These are phyloP conservation scores for Parambassis ranga DNA, from an alignment of 2,797 vertebrate species.

Conservation along the genomic window DNA sequence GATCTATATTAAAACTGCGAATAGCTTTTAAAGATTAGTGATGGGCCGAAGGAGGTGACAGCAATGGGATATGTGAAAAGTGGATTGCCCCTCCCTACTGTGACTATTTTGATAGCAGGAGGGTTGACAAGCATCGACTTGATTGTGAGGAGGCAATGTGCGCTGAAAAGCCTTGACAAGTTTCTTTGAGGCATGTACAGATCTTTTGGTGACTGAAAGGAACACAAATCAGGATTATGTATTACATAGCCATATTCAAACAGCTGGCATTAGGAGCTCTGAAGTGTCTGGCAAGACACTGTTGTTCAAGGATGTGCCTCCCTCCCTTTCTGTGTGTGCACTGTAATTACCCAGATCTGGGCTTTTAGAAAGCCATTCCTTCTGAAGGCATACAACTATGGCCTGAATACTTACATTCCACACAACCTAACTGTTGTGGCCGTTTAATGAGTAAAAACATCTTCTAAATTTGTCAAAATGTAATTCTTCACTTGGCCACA, in stretches of 20 bases:
- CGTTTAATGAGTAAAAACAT: conserved; percentile 4
- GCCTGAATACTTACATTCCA: conserved; percentile 24
- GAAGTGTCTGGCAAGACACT: conserved; percentile 65
- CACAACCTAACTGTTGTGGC: conserved; percentile 26
- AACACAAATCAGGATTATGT: conserved; percentile 79
- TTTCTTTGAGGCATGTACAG: conserved; percentile 74
- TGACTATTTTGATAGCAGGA: conserved; percentile 74
- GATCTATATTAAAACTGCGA: conserved; percentile 83
- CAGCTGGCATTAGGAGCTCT: conserved; percentile 71
- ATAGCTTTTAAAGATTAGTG: conserved; percentile 84
- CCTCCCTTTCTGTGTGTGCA: conserved; percentile 29
- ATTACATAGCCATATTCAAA: conserved; percentile 73
- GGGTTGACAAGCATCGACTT: conserved; percentile 75
- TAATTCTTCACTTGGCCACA: background rate
- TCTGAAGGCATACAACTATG: conserved; percentile 24
- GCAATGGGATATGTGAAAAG: conserved; percentile 73
- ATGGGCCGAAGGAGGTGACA: conserved; percentile 77
- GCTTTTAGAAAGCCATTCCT: conserved; percentile 58
- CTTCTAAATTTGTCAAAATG: background rate
- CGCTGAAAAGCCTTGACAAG: conserved; percentile 74
- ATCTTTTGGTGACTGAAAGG: conserved; percentile 73
- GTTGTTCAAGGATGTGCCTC: conserved; percentile 59
- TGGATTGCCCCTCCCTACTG: conserved; percentile 69
- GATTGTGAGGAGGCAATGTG: conserved; percentile 68
- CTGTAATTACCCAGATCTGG: conserved; percentile 66